Base-by-base conservation (phyloP, 2,888 invertebrate species). In the Lasioglossum zephyrum region DNA sequence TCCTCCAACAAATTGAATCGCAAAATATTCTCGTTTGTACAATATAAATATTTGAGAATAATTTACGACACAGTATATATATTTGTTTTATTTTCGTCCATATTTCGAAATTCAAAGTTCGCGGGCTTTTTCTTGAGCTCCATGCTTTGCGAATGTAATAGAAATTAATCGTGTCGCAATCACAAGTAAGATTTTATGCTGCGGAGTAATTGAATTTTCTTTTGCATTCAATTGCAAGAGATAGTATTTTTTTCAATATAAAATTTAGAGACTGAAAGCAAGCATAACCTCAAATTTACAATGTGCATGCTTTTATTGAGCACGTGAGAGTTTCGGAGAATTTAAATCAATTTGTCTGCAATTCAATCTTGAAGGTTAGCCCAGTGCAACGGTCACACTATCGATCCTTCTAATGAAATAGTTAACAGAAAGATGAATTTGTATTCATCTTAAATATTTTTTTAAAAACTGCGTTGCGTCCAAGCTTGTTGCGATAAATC, bases 241-340 rank as follows among this genome's bases (percentile, higher is more conserved):
- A 49, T 41, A 5, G 11, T 26, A 31, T 31, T 44, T 44, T 36
- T 22, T 57, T n/a, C 1, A 31, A 66, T 74, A 72, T 16, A 60
- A 72, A 77, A 86, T 8, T 16, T 8, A 47, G 2, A 31, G 36
- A 31, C 9, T 77, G 73, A 73, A 57, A 44, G 26, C 0, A 31
- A 53, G 36, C 87, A 86, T 90, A 89, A 89, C 89, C 89, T 89
- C 76, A 79, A 47, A 77, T 16, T 70, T n/a, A 66, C 16, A 70
- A 75, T 49, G 69, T 22, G 22, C 49, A 57, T 44, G 41, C n/a
- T 60, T 74, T 77, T 11, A 11, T 47, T 26, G 60, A 31, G 39
- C 16, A 73, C 5, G 13, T 57, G 47, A 47, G 69, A 31, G 36
- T 57, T 36, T 57, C 4, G 18, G 18, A 44, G 36, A 31, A 57